Evolutionary conservation across 2,797 vertebrate species (phyloP).

Genomic region (Eidolon dupreanum): DNA sequence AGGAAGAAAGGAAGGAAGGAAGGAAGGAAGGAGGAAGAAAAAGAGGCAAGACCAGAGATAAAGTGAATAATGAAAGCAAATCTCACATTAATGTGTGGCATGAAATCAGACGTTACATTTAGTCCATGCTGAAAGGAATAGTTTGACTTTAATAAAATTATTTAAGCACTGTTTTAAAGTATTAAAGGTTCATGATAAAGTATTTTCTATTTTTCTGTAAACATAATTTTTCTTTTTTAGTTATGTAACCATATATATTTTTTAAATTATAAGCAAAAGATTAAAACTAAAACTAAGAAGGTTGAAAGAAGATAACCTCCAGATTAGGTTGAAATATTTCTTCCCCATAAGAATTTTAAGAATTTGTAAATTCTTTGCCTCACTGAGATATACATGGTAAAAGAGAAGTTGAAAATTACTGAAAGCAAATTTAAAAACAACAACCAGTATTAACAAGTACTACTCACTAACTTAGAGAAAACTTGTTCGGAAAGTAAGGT

Average conservation of each 20-base stretch:
- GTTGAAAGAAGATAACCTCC: neutral
- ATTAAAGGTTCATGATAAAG: neutral
- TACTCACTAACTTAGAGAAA: neutral
- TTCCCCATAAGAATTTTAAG: neutral
- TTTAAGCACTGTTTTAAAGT: fast-evolving
- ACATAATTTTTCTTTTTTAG: neutral
- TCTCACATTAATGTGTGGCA: neutral
- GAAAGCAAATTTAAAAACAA: neutral
- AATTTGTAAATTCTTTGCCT: neutral
- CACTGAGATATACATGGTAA: neutral
- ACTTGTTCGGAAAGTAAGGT: neutral
- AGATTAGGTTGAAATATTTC: neutral
- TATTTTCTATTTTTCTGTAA: neutral
- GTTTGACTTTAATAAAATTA: neutral
- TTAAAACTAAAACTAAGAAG: neutral
- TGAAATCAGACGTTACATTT: neutral
- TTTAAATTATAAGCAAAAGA: neutral
- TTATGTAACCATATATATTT: neutral
- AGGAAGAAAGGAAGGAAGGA: neutral
- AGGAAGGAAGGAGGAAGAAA: neutral
- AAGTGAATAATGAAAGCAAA: neutral
- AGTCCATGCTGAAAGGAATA: neutral
- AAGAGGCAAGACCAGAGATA: neutral
- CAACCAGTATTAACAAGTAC: neutral
- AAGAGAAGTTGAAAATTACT: neutral